phyloP scores from a whole-genome alignment of 2,888 invertebrate species.

The Xestoiulus laeticollis region DNA sequence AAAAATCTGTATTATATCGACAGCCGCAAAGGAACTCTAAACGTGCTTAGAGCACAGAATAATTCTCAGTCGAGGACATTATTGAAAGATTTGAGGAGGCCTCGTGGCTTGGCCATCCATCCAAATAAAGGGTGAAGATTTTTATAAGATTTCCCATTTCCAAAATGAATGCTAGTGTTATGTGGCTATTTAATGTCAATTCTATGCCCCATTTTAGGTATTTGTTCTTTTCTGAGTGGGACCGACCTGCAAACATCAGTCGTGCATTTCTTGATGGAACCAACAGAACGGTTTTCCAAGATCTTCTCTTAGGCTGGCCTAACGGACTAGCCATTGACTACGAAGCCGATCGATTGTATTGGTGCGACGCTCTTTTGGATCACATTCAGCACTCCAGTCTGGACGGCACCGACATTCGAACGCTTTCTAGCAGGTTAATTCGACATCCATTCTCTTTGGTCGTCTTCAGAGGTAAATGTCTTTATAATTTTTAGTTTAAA shows the following conservation, averaged over 20 bases:
- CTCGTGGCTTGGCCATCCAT: conserved; percentile 95
- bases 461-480: conserved; percentile 69
- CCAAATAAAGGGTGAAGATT: conserved; percentile 82
- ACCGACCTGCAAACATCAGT: conserved; percentile 94
- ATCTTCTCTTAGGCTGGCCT: conserved; percentile 95
- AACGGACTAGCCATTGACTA: conserved; percentile 96
- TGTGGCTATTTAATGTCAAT: neutral
- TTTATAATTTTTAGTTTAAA: neutral
- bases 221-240: conserved; percentile 96
- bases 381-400: conserved; percentile 94
- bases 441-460: conserved; percentile 92
- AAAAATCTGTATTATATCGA: conserved; percentile 96
- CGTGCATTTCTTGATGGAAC: conserved; percentile 90
- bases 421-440: conserved; percentile 85
- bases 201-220: conserved; percentile 65
- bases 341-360: conserved; percentile 85
- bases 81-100: conserved; percentile 87
- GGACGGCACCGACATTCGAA: conserved; percentile 89
- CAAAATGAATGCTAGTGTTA: neutral
- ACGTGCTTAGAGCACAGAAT: conserved; percentile 88
- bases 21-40: conserved; percentile 90
- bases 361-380: conserved; percentile 96
- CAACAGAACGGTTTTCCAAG: conserved; percentile 84
- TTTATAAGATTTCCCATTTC: neutral
- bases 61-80: conserved; percentile 84